These are phyloP conservation scores for Ceratoteleas bidentatus DNA, from an alignment of 1,140 invertebrate genomes.

Conservation along the genomic window DNA sequence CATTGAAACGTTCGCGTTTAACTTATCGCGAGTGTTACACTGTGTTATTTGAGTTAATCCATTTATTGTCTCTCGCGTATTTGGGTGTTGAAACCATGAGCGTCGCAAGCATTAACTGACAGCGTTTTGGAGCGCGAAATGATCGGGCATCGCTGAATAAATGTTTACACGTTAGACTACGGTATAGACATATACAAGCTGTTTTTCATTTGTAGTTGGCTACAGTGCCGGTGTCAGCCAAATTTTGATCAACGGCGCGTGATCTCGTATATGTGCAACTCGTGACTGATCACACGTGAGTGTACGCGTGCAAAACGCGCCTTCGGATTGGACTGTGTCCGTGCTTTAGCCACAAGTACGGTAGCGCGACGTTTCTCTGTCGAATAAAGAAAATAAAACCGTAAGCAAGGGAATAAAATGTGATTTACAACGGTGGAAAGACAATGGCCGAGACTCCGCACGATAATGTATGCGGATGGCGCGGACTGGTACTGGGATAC, in stretches of 20 bases:
- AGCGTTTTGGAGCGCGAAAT: no score
- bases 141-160: no score
- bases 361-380: conserved; percentile 80
- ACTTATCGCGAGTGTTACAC: no score
- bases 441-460: conserved; percentile 80
- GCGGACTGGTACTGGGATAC: conserved; percentile 81
- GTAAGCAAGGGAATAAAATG: conserved; percentile 81
- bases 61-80: no score
- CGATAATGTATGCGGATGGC: conserved; percentile 82
- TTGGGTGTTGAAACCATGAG: no score
- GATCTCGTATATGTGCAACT: conserved; percentile 45
- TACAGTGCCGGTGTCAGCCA: background rate
- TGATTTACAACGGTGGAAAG: conserved; percentile 81
- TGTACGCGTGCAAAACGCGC: conserved; percentile 57
- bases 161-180: no score
- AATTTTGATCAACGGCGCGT: conserved; percentile 35
- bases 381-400: conserved; percentile 80
- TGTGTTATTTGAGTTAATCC: no score
- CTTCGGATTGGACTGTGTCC: conserved; percentile 44
- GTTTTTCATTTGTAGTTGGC: no score
- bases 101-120: no score
- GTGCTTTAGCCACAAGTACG: conserved; percentile 75
- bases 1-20: no score
- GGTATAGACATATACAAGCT: no score
- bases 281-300: conserved; percentile 63